phyloP scores from a whole-genome alignment of 2,113 vertebrate genomes.

The Cephalopholis sonnerati region DNA sequence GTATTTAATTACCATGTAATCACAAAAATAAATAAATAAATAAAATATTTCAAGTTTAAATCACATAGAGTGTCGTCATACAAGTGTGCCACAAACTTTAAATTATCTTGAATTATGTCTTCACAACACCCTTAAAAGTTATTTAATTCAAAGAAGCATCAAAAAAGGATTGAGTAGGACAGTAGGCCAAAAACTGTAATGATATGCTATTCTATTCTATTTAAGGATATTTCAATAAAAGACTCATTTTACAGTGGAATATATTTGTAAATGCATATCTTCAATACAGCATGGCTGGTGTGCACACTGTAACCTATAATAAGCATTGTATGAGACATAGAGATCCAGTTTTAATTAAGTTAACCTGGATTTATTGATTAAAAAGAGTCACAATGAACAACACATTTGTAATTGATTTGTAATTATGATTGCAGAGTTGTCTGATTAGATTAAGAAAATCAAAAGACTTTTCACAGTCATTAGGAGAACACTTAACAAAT shows the following conservation, averaged over 20 bases:
- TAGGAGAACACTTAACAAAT: not conserved
- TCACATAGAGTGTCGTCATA: not conserved
- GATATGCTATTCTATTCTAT: not conserved
- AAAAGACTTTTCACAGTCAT: not conserved
- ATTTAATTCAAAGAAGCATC: not conserved
- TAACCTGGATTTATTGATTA: not conserved
- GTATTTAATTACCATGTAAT: not conserved
- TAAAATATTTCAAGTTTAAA: not conserved
- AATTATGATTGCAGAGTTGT: not conserved
- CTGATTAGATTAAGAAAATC: constrained; percentile 1
- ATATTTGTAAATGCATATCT: not conserved
- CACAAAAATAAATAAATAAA: not conserved
- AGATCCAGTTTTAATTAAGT: too few relatives aligned
- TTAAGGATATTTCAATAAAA: not conserved
- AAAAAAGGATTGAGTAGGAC: not conserved
- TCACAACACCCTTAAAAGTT: not conserved
- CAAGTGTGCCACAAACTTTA: not conserved
- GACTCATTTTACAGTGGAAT: not conserved
- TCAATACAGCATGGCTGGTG: not conserved
- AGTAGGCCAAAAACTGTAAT: too few relatives aligned
- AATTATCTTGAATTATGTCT: too few relatives aligned
- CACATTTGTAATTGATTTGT: not conserved
- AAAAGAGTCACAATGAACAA: not conserved
- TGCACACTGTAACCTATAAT: not conserved
- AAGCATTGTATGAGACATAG: not conserved